These are phyloP conservation scores for Scaptomyza parva DNA, from an alignment of 2,888 invertebrate genomes.

Conservation along the genomic window DNA sequence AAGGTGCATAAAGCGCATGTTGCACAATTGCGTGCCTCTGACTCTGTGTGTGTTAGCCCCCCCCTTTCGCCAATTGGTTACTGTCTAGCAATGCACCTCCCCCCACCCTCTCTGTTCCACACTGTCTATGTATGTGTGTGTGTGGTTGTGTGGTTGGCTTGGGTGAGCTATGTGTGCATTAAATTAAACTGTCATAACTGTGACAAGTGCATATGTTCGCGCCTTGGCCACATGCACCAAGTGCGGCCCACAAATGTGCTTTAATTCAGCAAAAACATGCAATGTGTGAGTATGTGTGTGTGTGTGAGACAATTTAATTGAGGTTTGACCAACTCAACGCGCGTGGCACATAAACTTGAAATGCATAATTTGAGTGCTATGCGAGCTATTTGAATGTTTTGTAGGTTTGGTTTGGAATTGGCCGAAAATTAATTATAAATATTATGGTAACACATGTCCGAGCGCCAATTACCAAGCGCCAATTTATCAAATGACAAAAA, in stretches of 20 bases:
- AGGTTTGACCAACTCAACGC: constrained; percentile 57
- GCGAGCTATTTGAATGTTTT: constrained; percentile 27
- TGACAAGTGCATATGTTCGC: constrained; percentile 80
- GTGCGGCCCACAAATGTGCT: constrained; percentile 47
- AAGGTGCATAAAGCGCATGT: constrained; percentile 71
- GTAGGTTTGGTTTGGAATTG: constrained; percentile 23
- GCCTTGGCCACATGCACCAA: constrained; percentile 57
- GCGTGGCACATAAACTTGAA: constrained; percentile 74
- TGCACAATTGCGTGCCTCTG: constrained; percentile 76
- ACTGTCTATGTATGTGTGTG: constrained; percentile 11
- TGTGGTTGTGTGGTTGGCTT: constrained; percentile 16
- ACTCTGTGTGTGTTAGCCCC: constrained; percentile 15
- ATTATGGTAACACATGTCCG: constrained; percentile 62
- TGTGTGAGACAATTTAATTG: constrained; percentile 68
- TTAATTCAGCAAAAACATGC: constrained; percentile 79
- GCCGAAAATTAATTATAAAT: constrained; percentile 60
- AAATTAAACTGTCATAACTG: constrained; percentile 81
- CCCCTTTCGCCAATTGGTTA: constrained; percentile 6
- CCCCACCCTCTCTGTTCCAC: background rate
- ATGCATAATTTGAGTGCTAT: constrained; percentile 52
- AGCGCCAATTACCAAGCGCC: constrained; percentile 52
- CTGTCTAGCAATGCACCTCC: constrained; percentile 12
- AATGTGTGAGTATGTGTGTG: constrained; percentile 17
- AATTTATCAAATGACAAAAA: constrained; percentile 53
- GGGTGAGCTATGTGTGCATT: constrained; percentile 79